phyloP scores from a whole-genome alignment of 2,113 vertebrate species.

The Colossoma macropomum region DNA sequence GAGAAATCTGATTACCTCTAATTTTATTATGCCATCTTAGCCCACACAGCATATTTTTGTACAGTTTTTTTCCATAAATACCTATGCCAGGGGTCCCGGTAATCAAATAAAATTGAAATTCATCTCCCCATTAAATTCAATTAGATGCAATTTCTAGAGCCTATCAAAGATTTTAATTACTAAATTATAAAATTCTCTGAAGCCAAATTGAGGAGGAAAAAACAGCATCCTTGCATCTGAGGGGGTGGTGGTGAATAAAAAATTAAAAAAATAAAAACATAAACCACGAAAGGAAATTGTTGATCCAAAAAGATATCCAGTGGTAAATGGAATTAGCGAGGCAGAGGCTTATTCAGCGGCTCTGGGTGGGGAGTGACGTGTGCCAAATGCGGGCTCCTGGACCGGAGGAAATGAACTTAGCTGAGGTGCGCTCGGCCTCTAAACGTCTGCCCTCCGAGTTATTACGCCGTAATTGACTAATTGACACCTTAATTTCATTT shows the following conservation, averaged over 20 bases:
- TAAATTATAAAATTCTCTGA: conserved; percentile 99
- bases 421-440: conserved; percentile 81
- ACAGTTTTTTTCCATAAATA: conserved; percentile 99
- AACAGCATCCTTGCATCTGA: conserved; percentile 90
- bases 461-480: conserved; percentile 84
- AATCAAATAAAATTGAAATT: conserved; percentile 99
- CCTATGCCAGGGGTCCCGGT: conserved; percentile 99
- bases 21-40: conserved; percentile 99
- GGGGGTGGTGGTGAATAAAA: conserved; percentile 15
- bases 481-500: conserved; percentile 89
- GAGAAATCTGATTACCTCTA: conserved; percentile 99
- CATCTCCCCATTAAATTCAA: conserved; percentile 99
- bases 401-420: conserved; percentile 82
- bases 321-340: conserved; percentile 82
- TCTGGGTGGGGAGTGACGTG: conserved; percentile 79
- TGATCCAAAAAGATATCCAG: conserved; percentile 84
- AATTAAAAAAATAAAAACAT: conserved; percentile 68
- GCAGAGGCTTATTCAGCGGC: conserved; percentile 76
- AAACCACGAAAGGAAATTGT: conserved; percentile 83
- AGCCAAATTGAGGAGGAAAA: conserved; percentile 99
- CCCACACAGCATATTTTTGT: conserved; percentile 99
- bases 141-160: conserved; percentile 99
- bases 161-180: conserved; percentile 99
- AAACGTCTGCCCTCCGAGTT: conserved; percentile 85
- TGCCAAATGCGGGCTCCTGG: conserved; percentile 78